Conservation (phyloP, 2,113 vertebrate genomes). For the Morone chrysops region DNA sequence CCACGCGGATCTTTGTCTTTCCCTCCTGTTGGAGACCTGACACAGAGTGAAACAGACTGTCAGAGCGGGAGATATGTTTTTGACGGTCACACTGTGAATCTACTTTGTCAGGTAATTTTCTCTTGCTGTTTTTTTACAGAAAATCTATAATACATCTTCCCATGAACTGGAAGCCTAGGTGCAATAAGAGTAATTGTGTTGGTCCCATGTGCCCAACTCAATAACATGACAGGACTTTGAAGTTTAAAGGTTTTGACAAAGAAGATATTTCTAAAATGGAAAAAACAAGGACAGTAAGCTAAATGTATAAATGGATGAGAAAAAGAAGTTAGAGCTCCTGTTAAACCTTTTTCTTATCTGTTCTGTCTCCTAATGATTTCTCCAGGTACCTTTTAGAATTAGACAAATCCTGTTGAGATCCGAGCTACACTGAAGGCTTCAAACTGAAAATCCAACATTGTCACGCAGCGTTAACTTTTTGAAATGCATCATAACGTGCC, state of each 20-base stretch:
- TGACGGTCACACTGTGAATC: neutral
- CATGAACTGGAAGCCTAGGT: neutral
- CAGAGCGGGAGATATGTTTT: neutral
- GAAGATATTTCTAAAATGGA: neutral
- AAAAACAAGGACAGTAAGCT: neutral
- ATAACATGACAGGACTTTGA: neutral
- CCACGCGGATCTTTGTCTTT: constrained; percentile 92
- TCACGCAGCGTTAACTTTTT: neutral
- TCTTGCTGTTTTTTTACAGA: neutral
- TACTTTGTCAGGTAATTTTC: neutral
- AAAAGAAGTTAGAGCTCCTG: neutral
- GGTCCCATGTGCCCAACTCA: neutral
- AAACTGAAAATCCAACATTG: neutral
- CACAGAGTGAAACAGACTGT: constrained; percentile 10
- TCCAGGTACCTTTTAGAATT: neutral
- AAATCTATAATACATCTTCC: neutral
- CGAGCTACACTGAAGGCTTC: neutral
- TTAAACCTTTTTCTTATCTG: neutral
- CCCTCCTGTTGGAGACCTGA: constrained; percentile 96
- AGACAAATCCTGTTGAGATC: constrained; percentile 7
- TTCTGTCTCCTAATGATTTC: constrained; percentile 24
- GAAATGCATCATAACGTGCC: neutral
- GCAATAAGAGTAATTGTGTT: neutral
- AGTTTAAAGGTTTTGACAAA: neutral
- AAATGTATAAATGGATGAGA: neutral